A percentile compares a stretch with the other conserved stretches of the same genome.
Conservation (phyloP, 2,797 vertebrate species). For the Acanthiza pusilla region DNA sequence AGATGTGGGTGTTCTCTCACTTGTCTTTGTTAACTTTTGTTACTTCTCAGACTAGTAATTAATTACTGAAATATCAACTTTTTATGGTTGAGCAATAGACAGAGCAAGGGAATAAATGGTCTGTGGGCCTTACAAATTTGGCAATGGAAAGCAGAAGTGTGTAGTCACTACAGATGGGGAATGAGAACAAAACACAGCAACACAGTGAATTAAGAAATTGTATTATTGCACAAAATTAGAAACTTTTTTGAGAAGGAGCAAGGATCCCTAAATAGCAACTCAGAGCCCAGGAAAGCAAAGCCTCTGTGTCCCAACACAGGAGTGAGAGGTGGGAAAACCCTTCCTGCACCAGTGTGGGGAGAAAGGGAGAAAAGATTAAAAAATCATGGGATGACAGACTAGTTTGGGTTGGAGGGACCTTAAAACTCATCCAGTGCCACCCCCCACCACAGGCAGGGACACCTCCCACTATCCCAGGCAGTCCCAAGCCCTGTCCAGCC, state of each 20-base stretch:
- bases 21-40: not conserved
- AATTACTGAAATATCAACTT: not conserved
- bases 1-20: not conserved
- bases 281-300: not conserved
- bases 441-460: not conserved
- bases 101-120: not conserved
- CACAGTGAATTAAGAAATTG: not conserved
- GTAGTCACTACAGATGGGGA: not conserved
- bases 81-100: not conserved
- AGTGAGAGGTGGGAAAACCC: not conserved
- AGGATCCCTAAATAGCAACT: not conserved
- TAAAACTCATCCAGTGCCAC: not conserved
- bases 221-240: not conserved
- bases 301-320: rapidly evolving
- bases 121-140: rapidly evolving
- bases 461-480: rapidly evolving
- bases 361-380: not conserved
- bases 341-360: rapidly evolving
- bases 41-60: not conserved
- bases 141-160: not conserved
- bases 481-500: not conserved
- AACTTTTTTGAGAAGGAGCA: not conserved
- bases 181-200: not conserved
- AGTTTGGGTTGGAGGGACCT: not conserved
- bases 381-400: not conserved